Evolutionary conservation across 2,888 invertebrate species (phyloP).

Genomic region (Eristalis pertinax): DNA sequence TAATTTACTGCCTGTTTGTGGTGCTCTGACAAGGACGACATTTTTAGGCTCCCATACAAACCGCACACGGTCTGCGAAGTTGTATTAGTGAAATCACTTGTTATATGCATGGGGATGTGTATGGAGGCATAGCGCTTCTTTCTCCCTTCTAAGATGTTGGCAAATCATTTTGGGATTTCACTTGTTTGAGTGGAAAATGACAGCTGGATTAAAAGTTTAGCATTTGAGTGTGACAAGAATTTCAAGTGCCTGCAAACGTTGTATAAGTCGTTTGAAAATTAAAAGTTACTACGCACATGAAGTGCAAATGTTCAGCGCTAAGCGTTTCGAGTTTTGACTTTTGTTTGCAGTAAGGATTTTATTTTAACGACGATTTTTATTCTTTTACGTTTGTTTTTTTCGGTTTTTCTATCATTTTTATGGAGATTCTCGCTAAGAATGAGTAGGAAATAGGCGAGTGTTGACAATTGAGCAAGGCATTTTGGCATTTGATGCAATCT

Average conservation of each 20-base stretch:
- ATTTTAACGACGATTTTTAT: no score
- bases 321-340: constrained; percentile 7
- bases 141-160: constrained; percentile 29
- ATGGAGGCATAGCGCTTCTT: not conserved
- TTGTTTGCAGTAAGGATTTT: not conserved
- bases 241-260: not conserved
- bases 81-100: constrained; percentile 1
- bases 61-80: constrained; percentile 28
- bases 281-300: constrained; percentile 26
- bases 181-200: constrained; percentile 47
- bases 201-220: constrained; percentile 48
- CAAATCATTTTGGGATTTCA: constrained; percentile 51
- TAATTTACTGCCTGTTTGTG: constrained; percentile 44
- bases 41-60: constrained; percentile 12
- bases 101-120: not conserved
- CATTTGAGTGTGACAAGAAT: constrained; percentile 15
- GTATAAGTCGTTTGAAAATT: constrained; percentile 14
- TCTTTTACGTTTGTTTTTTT: no score
- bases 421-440: no score
- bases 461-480: no score
- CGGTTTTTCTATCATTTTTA: no score
- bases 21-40: constrained; percentile 26
- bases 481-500: no score
- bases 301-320: constrained; percentile 21
- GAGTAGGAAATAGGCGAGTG: no score